A percentile compares a stretch with the other conserved stretches of the same genome.
Conservation (phyloP, 2,113 vertebrate genomes). For the Mugil cephalus region DNA sequence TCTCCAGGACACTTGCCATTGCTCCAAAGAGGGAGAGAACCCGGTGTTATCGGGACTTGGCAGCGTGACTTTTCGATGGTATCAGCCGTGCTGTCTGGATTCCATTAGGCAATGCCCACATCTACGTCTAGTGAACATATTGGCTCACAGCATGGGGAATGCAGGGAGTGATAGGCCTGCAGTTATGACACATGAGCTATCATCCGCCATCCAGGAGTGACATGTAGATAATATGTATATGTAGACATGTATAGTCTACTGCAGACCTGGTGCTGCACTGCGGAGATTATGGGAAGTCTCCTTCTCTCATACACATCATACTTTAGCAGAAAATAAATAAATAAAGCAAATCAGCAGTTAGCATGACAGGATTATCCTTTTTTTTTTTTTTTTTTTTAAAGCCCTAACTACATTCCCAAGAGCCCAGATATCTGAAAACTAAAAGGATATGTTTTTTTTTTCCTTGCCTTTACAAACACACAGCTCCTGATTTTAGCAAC, state of each 20-base stretch:
- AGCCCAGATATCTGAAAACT: constrained; percentile 44
- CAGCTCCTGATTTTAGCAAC: constrained; percentile 70
- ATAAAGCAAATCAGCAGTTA: constrained; percentile 13
- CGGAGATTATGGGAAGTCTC: constrained; percentile 61
- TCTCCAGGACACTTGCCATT: constrained; percentile 75
- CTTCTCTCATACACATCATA: constrained; percentile 47
- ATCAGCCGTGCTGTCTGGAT: constrained; percentile 79
- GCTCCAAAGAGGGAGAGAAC: constrained; percentile 63
- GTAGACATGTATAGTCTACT: constrained; percentile 66
- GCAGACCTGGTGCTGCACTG: constrained; percentile 59
- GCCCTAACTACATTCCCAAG: constrained; percentile 44
- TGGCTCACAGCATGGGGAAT: constrained; percentile 62
- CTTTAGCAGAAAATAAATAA: constrained; percentile 10
- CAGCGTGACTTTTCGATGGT: constrained; percentile 78
- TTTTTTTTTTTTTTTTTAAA: constrained; percentile 7
- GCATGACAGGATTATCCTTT: constrained; percentile 44
- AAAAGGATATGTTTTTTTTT: constrained; percentile 40
- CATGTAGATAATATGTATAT: no score
- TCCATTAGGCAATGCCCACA: constrained; percentile 82
- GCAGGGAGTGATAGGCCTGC: constrained; percentile 65
- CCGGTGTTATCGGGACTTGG: constrained; percentile 73
- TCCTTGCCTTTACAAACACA: constrained; percentile 44
- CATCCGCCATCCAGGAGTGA: constrained; percentile 72
- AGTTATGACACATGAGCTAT: constrained; percentile 75
- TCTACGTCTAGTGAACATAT: constrained; percentile 76